Evolutionary conservation across 1,140 invertebrate species (phyloP).

Genomic region (Gryllus bimaculatus): DNA sequence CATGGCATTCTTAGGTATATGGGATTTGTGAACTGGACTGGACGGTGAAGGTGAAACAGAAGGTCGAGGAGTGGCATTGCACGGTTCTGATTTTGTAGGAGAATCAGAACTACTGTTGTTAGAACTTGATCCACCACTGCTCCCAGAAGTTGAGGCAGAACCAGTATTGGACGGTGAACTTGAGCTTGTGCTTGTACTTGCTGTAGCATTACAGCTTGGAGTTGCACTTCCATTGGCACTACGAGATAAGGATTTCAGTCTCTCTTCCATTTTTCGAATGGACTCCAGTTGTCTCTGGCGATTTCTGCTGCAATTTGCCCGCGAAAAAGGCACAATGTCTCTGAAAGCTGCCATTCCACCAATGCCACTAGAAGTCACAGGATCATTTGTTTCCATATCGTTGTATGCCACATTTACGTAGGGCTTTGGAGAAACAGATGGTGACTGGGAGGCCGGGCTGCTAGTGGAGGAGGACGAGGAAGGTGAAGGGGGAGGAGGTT

Average conservation of each 20-base stretch:
- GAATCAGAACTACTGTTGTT: neutral
- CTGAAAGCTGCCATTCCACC: slow-evolving; percentile 46
- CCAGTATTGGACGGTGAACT: neutral
- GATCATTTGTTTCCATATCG: neutral
- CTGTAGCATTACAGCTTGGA: slow-evolving; percentile 9
- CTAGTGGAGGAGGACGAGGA: slow-evolving; percentile 1
- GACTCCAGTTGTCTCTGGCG: slow-evolving; percentile 50
- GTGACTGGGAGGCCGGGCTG: neutral
- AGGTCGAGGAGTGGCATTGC: slow-evolving; percentile 22
- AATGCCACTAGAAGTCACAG: slow-evolving; percentile 6
- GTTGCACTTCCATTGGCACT: slow-evolving; percentile 23
- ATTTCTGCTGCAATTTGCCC: slow-evolving; percentile 37
- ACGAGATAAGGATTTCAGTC: slow-evolving; percentile 33
- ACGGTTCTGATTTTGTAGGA: neutral
- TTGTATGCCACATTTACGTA: neutral
- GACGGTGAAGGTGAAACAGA: slow-evolving; percentile 27
- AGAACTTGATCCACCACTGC: neutral
- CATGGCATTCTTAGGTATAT: slow-evolving; percentile 35
- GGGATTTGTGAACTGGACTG: slow-evolving; percentile 11
- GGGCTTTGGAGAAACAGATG: neutral
- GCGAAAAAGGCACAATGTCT: slow-evolving; percentile 37
- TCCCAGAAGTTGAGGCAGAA: neutral
- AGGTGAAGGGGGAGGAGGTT: neutral
- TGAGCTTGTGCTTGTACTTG: slow-evolving; percentile 23
- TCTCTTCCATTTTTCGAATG: slow-evolving; percentile 48